A percentile compares a stretch with the other conserved stretches of the same genome.
These are phyloP conservation scores for Morpho helenor DNA, from an alignment of 2,888 invertebrate genomes.

Conservation along the genomic window DNA sequence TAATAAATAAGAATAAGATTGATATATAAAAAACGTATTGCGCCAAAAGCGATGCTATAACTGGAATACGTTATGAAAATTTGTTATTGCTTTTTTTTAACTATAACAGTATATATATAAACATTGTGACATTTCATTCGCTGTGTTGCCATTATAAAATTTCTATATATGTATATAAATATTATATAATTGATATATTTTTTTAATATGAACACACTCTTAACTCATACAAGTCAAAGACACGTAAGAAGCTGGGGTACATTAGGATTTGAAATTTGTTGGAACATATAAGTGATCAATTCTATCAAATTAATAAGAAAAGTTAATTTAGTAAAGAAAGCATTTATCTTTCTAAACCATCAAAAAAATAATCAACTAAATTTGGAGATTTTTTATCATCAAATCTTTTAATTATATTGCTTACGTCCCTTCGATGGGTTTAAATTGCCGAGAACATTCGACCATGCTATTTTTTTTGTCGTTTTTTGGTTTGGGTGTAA, in stretches of 20 bases:
- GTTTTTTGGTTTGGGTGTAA: too few relatives aligned
- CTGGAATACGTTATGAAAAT: not conserved
- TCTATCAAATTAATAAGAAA: too few relatives aligned
- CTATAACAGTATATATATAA: conserved; percentile 16
- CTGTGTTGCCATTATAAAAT: conserved; percentile 24
- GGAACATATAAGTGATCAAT: too few relatives aligned
- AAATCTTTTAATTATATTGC: too few relatives aligned
- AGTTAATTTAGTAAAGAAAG: too few relatives aligned
- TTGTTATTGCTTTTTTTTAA: conserved; percentile 20
- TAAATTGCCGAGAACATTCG: too few relatives aligned
- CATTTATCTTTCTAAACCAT: too few relatives aligned
- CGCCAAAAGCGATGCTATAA: not conserved
- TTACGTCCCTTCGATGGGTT: too few relatives aligned
- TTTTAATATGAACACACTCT: conserved; percentile 24
- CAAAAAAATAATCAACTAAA: too few relatives aligned
- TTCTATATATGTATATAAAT: conserved; percentile 15
- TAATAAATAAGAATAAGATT: not conserved
- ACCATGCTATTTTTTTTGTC: too few relatives aligned
- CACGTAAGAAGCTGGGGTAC: conserved; percentile 10
- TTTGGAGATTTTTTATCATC: too few relatives aligned
- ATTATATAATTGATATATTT: conserved; percentile 17
- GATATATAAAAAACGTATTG: not conserved
- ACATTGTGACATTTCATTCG: conserved; percentile 16
- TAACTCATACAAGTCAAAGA: conserved; percentile 25
- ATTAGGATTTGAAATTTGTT: not conserved